Percentiles rank a stretch among this genome's conserved stretches.
phyloP scores from a whole-genome alignment of 2,797 vertebrate genomes.

The Microctenopoma steveboyesi region DNA sequence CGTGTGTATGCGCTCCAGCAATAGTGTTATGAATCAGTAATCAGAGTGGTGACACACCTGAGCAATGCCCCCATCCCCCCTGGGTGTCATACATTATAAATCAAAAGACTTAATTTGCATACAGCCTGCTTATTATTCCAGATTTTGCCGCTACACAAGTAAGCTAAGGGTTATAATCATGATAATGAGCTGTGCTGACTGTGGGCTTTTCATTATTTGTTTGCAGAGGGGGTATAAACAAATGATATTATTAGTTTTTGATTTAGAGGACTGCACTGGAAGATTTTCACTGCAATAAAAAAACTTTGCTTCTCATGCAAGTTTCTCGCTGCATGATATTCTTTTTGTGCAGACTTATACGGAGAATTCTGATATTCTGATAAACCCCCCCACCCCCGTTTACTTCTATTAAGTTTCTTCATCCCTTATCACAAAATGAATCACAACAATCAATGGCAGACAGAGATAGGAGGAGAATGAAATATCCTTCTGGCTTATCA shows the following conservation, averaged over 20 bases:
- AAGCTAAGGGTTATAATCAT: constrained; percentile 82
- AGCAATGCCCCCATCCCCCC: constrained; percentile 84
- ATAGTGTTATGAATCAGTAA: constrained; percentile 85
- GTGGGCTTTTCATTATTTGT: constrained; percentile 82
- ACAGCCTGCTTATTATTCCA: constrained; percentile 85
- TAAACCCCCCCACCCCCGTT: constrained; percentile 60
- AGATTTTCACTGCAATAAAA: constrained; percentile 54
- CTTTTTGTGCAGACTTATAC: constrained; percentile 50
- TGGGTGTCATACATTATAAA: constrained; percentile 89
- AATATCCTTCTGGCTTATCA: constrained; percentile 55
- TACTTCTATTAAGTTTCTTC: constrained; percentile 63
- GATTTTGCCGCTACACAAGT: constrained; percentile 78
- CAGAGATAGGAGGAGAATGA: constrained; percentile 59
- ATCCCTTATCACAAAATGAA: constrained; percentile 70
- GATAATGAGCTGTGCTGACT: constrained; percentile 86
- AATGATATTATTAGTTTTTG: constrained; percentile 82
- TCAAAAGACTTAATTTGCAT: constrained; percentile 87
- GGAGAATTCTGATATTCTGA: constrained; percentile 54
- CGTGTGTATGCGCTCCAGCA: constrained; percentile 61
- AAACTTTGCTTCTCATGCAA: constrained; percentile 48
- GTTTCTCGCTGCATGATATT: constrained; percentile 14
- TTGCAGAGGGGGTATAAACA: constrained; percentile 80
- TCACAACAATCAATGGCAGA: constrained; percentile 55
- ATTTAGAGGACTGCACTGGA: constrained; percentile 72
- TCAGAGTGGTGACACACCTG: constrained; percentile 87